These are phyloP conservation scores for Micrasema minimum DNA, from an alignment of 1,140 invertebrate species.

Conservation along the genomic window DNA sequence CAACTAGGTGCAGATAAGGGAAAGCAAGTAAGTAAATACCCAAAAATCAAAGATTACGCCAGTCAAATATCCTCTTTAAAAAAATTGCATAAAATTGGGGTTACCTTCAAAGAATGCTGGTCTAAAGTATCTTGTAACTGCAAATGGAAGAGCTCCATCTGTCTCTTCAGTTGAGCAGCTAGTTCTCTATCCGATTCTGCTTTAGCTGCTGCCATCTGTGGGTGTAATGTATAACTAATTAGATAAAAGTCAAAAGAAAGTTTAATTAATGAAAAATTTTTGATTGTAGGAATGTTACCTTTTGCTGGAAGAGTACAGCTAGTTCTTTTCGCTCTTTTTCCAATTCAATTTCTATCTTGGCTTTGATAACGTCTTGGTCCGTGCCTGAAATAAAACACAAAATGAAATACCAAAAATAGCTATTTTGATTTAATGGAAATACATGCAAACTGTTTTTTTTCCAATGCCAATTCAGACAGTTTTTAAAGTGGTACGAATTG, in stretches of 20 bases:
- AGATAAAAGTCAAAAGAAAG: not conserved
- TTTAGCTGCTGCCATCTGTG: slow-evolving; percentile 61
- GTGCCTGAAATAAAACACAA: slow-evolving; percentile 48
- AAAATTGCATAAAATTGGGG: too few species aligned
- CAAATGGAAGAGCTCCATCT: slow-evolving; percentile 85
- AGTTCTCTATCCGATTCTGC: slow-evolving; percentile 78
- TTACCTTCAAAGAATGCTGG: slow-evolving; percentile 15
- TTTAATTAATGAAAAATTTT: not conserved
- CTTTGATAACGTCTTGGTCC: slow-evolving; percentile 61
- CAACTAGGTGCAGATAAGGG: too few species aligned
- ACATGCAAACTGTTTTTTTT: too few species aligned
- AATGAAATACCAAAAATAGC: too few species aligned
- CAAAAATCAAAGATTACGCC: too few species aligned
- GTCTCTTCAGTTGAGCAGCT: slow-evolving; percentile 79
- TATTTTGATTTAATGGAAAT: too few species aligned
- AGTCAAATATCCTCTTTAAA: too few species aligned
- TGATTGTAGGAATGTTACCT: slow-evolving; percentile 55
- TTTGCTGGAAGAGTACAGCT: slow-evolving; percentile 68
- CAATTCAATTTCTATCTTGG: slow-evolving; percentile 66
- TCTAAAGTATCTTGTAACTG: slow-evolving; percentile 80
- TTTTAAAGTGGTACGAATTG: too few species aligned
- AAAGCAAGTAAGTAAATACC: too few species aligned
- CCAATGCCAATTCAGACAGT: too few species aligned
- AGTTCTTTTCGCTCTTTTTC: slow-evolving; percentile 69
- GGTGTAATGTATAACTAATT: slow-evolving; percentile 6